Base-by-base conservation (phyloP, 2,113 vertebrate genomes). In the Kryptolebias marmoratus region DNA sequence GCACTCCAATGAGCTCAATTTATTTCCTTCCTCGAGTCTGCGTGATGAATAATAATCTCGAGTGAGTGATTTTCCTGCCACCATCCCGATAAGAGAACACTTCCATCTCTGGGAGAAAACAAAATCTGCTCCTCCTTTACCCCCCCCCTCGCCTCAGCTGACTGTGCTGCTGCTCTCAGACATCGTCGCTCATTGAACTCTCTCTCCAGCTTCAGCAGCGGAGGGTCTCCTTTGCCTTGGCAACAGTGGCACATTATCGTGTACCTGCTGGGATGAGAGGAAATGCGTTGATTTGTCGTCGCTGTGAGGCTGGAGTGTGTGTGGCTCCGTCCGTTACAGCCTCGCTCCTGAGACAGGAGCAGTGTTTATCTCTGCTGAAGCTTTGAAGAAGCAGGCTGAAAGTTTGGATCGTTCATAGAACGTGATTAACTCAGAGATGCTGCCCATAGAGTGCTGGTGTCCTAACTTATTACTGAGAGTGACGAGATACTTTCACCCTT, bases 231-330 rank as follows among this genome's bases (percentile, higher is more conserved):
- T 89, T 86, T 88, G 80, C 87, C 88, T 87, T 85, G 84, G 87
- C 87, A 90, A 90, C 88, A 91, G 87, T 85, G 84, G 66, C 79
- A 88, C 76, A 79, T 85, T 80, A 68, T 77, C 75, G 64, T 80
- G 75, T 77, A 88, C 87, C 82, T 88, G 85, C 83, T 79, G 72
- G 77, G 75, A 83, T 65, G 61, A 81, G 74, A 81, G 82, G 74
- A 82, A 78, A 82, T 80, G 80, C 73, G 80, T 71, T 78, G 71
- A 65, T 86, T 87, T 82, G 76, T 82, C 30, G 44, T 61, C 14
- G 36, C 71, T 69, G 77, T 49, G 59, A 77, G 57, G 57, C 57
- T 74, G 49, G 64, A 82, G 71, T 56, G 75, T 12, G 16, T 76
- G 61, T 48, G 36, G 57, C 12, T 1, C 61, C 48, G 30, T 58